A percentile compares a stretch with the other conserved stretches of the same genome.
Conservation (phyloP, 2,113 vertebrate species). For the Bagarius yarrelli region DNA sequence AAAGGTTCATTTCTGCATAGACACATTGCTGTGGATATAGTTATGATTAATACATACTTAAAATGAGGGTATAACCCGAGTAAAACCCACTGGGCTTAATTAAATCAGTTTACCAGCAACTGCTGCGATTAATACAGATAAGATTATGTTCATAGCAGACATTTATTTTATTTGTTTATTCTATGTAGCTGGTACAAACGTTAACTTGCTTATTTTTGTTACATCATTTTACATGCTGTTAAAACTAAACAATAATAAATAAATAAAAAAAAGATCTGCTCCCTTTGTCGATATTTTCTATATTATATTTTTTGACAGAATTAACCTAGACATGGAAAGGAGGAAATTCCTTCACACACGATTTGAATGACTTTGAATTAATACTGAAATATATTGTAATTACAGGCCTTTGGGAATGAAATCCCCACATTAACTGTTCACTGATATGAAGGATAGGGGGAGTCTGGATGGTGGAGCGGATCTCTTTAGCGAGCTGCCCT, state of each 20-base stretch:
- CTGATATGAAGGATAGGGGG: neutral
- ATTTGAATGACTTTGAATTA: neutral
- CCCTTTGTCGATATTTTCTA: no score
- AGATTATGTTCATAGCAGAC: neutral
- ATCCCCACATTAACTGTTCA: neutral
- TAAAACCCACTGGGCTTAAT: neutral
- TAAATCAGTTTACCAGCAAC: neutral
- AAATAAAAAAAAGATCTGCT: neutral
- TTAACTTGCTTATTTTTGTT: neutral
- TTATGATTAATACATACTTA: neutral
- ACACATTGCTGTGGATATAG: neutral
- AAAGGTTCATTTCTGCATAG: neutral
- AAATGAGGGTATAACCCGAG: neutral
- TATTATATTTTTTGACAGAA: neutral
- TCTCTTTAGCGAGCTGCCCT: neutral
- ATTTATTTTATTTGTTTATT: neutral
- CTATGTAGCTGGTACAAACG: no score
- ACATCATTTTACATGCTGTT: neutral
- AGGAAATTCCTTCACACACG: neutral
- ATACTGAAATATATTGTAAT: neutral
- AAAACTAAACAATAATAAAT: neutral
- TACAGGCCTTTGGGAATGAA: neutral
- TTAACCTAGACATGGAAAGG: neutral
- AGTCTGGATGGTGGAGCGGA: neutral
- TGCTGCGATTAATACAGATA: neutral